Conservation (phyloP, 1,140 invertebrate species). For the Rhopalosiphum padi region DNA sequence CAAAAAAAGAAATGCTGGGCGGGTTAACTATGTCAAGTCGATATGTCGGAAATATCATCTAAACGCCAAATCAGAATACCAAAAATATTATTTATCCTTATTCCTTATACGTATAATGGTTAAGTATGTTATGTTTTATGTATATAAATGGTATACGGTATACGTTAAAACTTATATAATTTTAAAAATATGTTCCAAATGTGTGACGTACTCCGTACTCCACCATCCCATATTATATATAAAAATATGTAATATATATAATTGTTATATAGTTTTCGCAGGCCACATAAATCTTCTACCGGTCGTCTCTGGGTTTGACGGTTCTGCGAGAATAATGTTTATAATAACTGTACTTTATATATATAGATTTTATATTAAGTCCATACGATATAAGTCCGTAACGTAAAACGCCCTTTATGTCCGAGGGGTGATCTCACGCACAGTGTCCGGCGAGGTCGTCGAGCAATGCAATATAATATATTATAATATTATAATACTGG, state of each 20-base stretch:
- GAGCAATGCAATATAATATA: not conserved
- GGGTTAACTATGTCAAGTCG: no score
- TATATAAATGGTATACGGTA: not conserved
- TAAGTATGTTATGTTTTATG: not conserved
- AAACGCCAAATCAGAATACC: no score
- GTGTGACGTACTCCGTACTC: not conserved
- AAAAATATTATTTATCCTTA: no score
- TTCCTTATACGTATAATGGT: no score
- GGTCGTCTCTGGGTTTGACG: not conserved
- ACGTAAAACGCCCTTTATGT: slow-evolving; percentile 32
- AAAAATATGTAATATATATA: not conserved
- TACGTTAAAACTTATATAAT: not conserved
- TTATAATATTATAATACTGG: not conserved
- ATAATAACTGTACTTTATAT: not conserved
- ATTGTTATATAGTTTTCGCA: slow-evolving; percentile 16
- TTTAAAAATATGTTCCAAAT: not conserved
- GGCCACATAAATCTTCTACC: not conserved
- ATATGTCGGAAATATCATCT: no score
- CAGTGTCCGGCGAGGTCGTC: not conserved
- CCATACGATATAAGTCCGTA: slow-evolving; percentile 19
- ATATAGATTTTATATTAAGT: slow-evolving; percentile 23
- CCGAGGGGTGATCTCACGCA: not conserved
- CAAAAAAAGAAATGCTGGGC: no score
- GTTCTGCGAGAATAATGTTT: not conserved
- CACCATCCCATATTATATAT: not conserved